Conservation (phyloP, 2,888 invertebrate genomes). For the Volucella inflata region DNA sequence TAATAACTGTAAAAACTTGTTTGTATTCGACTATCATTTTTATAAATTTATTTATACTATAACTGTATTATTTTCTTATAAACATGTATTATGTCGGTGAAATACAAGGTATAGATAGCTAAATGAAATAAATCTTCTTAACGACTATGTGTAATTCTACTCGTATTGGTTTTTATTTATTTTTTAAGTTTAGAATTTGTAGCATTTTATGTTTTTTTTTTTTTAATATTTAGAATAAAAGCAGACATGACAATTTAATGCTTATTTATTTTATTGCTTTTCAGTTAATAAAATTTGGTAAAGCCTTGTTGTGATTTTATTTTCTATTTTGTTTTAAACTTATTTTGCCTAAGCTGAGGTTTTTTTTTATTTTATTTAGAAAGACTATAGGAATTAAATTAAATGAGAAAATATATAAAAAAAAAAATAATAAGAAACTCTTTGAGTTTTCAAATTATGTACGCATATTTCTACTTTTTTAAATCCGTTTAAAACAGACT, state of each 20-base stretch:
- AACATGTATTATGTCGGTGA: too few species aligned
- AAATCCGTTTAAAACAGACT: background rate
- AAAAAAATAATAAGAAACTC: background rate
- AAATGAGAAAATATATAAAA: background rate
- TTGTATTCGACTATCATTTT: too few species aligned
- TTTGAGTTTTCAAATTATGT: slow-evolving; percentile 3
- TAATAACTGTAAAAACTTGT: too few species aligned
- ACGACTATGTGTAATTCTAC: slow-evolving; percentile 15
- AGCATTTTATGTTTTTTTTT: slow-evolving; percentile 6
- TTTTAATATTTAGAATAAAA: slow-evolving; percentile 10
- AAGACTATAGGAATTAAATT: background rate
- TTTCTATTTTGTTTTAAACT: slow-evolving; percentile 14
- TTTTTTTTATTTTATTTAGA: background rate
- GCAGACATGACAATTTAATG: slow-evolving; percentile 8
- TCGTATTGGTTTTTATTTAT: too few species aligned
- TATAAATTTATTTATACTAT: too few species aligned
- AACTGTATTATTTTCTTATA: too few species aligned
- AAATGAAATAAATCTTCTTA: background rate
- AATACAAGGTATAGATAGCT: too few species aligned
- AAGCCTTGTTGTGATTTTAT: background rate
- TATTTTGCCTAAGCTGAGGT: slow-evolving; percentile 26
- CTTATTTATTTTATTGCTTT: slow-evolving; percentile 56
- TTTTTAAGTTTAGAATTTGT: slow-evolving; percentile 38
- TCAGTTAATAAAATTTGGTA: slow-evolving; percentile 47
- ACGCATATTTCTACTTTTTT: background rate